Base-by-base conservation (phyloP, 2,888 invertebrate genomes). In the Papilio elwesi region DNA sequence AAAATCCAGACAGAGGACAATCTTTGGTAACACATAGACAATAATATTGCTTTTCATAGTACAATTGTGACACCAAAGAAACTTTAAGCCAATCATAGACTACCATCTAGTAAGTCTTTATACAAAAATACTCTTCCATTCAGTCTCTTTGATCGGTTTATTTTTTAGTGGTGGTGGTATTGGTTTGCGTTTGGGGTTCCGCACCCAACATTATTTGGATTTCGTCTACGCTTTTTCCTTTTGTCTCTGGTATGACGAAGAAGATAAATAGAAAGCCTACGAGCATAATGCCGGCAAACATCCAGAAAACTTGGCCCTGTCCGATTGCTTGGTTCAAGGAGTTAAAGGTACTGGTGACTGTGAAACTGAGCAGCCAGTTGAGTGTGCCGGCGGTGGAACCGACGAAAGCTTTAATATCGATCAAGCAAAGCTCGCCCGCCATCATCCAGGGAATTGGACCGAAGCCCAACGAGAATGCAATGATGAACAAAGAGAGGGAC, bases 371-470 rank as follows among this genome's bases (percentile, higher is more conserved):
- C 15, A 96, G 86, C 97, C 98, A 98, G 85, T 97, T 98, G 68
- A 97, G 94, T 0, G 97, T 95, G 36, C 97, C 97, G 0, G 97
- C 97, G 38, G 97, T 95, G 0, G 97, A 97, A 26, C 96, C 95
- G 38, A 96, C 96, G 68, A 96, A 94, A 6, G 96, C 96, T 84
- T 97, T 97, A 74, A 97, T 96, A 80, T 97, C 96, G 1, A 96
- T 94, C 65, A 97, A 95, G 85, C 98, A 97, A 12, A 98, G 92
- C 86, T 98, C 98, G 4, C 97, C 95, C 3, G 94, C 92, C 94
- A 97, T 96, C 94, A 98, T 95, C 97, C 97, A 97, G 0, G 98
- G 98, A 63, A 98, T 97, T 0, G 98, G 98, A 0, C 98, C 98
- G 80, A 96, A 96, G 65, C 98, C 98, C 52, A 98, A 83, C 0